Evolutionary conservation across 1,140 invertebrate genomes (phyloP), one percentile per base, ranked within the genome.

Genomic region (Diplogasteroides magnus): DNA sequence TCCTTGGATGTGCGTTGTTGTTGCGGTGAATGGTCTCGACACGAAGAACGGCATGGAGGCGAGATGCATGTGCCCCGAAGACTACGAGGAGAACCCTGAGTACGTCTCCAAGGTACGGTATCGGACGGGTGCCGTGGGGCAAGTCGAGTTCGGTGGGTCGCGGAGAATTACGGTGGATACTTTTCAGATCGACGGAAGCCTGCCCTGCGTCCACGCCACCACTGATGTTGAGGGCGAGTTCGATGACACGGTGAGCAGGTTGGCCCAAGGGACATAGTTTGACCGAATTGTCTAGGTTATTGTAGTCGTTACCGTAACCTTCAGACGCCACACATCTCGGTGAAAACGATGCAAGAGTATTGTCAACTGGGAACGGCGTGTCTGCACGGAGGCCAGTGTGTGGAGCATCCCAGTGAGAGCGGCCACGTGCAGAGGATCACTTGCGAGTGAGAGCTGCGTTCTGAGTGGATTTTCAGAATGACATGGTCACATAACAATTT

Each of bases 61-160:
- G 23, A 31, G 32, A 23, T 71, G 69, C 29, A 57, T 71, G 11
- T 71, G 69, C 27, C 69, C 69, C 14, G 63, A 71, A 25, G 63
- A 57, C 3, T 64, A 64, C 13, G 23, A 27, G 31, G 29, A 65
- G 59, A 59, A 48, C 1, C 23, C 28, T 13, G 27, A 59, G 6
- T 48, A 66, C 6, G 60, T 60, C 56, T 48, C 37, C 6, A 48
- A 6, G 37, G 37, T 48, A 19, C 6, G 37, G 6, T n/a, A n/a
- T n/a, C n/a, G n/a, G n/a, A n/a, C n/a, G n/a, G n/a, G n/a, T n/a
- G n/a, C n/a, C n/a, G n/a, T n/a, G n/a, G n/a, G n/a, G n/a, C n/a
- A n/a, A 48, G 61, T 11, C 64, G 68, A 28, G 37, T 69, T 28
- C 68, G 61, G 15, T 48, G 29, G 6, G 13, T 26, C 19, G 57